Percentiles rank a stretch among this genome's conserved stretches.
Evolutionary conservation across 1,140 invertebrate genomes (phyloP).

Genomic region (Ridgeia piscesae): DNA sequence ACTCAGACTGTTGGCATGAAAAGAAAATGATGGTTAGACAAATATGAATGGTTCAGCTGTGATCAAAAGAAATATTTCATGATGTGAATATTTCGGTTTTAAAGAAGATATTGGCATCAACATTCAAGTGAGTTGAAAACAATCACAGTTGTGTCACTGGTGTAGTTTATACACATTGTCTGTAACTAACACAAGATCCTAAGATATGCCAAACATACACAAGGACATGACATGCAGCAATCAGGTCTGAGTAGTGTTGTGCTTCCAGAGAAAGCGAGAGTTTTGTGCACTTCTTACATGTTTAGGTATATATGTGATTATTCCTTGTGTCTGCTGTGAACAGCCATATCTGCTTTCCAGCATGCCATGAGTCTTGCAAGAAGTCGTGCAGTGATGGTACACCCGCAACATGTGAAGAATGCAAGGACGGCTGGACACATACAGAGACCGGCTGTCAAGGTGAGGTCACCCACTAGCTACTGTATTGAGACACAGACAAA

Average conservation of each 20-base stretch:
- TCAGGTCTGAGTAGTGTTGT: background rate
- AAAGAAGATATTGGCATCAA: background rate
- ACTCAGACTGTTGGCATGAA: background rate
- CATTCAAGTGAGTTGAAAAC: too few relatives aligned
- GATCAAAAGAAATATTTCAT: background rate
- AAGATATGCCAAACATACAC: too few relatives aligned
- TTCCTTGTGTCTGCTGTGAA: background rate
- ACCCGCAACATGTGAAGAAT: slow-evolving; percentile 80
- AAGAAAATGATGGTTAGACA: background rate
- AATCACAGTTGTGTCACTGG: background rate
- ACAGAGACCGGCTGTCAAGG: slow-evolving; percentile 73
- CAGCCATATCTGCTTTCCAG: slow-evolving; percentile 45
- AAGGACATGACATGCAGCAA: background rate
- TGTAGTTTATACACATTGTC: background rate
- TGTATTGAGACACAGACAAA: background rate
- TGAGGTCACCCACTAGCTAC: slow-evolving; percentile 30
- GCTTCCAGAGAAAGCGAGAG: background rate
- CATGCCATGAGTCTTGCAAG: slow-evolving; percentile 83
- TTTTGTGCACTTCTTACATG: background rate
- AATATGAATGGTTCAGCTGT: background rate
- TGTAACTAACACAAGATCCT: too few relatives aligned
- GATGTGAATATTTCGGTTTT: background rate
- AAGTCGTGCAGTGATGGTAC: slow-evolving; percentile 76
- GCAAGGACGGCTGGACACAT: slow-evolving; percentile 77
- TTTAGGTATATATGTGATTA: background rate